Evolutionary conservation across 2,797 vertebrate genomes (phyloP).

Genomic region (Spondyliosoma cantharus): DNA sequence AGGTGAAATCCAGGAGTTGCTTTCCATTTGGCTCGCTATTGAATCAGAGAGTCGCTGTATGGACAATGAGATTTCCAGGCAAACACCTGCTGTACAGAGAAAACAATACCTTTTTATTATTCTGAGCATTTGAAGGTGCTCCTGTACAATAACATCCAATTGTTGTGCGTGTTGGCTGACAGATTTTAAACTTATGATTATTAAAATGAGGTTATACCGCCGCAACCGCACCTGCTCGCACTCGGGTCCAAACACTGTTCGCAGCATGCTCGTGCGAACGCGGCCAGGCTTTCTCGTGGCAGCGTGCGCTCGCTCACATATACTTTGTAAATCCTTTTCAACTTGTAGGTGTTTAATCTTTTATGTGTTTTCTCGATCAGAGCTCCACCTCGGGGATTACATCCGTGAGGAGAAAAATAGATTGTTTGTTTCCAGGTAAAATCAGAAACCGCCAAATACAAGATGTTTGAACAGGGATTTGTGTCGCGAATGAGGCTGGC

Average conservation of each 20-base stretch:
- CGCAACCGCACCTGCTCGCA: slow-evolving; percentile 19
- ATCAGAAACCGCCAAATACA: slow-evolving; percentile 44
- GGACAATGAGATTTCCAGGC: slow-evolving; percentile 17
- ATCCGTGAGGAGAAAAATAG: slow-evolving; percentile 49
- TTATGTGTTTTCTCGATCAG: slow-evolving; percentile 55
- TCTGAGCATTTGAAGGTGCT: not conserved
- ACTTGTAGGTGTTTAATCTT: slow-evolving; percentile 51
- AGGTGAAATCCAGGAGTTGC: slow-evolving; percentile 41
- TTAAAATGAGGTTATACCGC: slow-evolving; percentile 24
- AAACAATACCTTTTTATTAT: slow-evolving; percentile 17
- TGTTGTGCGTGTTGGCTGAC: not conserved
- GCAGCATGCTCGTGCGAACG: slow-evolving; percentile 4
- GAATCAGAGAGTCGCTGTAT: slow-evolving; percentile 32
- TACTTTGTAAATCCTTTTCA: slow-evolving; percentile 32
- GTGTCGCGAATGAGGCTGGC: slow-evolving; percentile 34
- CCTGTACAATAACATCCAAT: slow-evolving; percentile 8
- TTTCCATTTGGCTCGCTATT: slow-evolving; percentile 37
- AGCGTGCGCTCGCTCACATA: slow-evolving; percentile 7
- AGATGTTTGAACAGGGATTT: slow-evolving; percentile 69
- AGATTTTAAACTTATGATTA: slow-evolving; percentile 8
- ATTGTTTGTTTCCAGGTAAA: slow-evolving; percentile 63
- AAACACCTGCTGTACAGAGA: slow-evolving; percentile 48
- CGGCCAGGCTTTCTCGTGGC: not conserved
- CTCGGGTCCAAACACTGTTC: not conserved
- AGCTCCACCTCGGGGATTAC: slow-evolving; percentile 58